Evolutionary conservation across 2,113 vertebrate species (phyloP), one percentile per base, ranked within the genome.

Genomic region (Oryzias javanicus): DNA sequence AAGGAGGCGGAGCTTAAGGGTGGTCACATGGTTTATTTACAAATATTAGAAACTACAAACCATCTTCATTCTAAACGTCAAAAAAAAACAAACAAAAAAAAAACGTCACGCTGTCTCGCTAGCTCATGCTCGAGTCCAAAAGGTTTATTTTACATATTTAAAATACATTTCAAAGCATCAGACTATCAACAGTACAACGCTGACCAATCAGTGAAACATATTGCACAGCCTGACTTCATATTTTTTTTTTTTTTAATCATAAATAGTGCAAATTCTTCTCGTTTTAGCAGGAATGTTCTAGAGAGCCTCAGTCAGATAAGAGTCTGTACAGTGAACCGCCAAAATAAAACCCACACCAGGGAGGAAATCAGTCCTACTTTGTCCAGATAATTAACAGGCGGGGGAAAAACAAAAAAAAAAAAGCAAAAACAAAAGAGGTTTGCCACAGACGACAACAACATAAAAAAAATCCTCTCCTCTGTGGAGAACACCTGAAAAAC

Each of bases 141-240:
- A 93, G 91, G 90, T 96, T 95, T 95, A 97, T 97, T 97, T 96
- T 94, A 97, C 96, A 99, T 94, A 94, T 94, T 96, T 95, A 98
- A 98, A 96, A 96, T 94, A 96, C 95, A 98, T 91, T 95, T 96
- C 93, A 93, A 95, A 95, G 94, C 74, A 91, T 71, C 65, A 92
- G 92, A 94, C 94, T 94, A 94, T 93, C 79, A 78, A 82, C 95
- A 92, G 92, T 93, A 94, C 94, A 97, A 94, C 91, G 93, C 90
- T 92, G 89, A 92, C 92, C 91, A 93, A 92, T 93, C 86, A 74
- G 81, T 89, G 83, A 80, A 80, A 91, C 92, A 89, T 98, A 99
- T 98, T 97, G 96, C 94, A 99, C 97, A 95, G 91, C 91, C 95
- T 97, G 94, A 94, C 92, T 95, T 93, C 88, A 94, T 93, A 12